These are phyloP conservation scores for Thera britannica DNA, from an alignment of 2,888 invertebrate species.

Conservation along the genomic window DNA sequence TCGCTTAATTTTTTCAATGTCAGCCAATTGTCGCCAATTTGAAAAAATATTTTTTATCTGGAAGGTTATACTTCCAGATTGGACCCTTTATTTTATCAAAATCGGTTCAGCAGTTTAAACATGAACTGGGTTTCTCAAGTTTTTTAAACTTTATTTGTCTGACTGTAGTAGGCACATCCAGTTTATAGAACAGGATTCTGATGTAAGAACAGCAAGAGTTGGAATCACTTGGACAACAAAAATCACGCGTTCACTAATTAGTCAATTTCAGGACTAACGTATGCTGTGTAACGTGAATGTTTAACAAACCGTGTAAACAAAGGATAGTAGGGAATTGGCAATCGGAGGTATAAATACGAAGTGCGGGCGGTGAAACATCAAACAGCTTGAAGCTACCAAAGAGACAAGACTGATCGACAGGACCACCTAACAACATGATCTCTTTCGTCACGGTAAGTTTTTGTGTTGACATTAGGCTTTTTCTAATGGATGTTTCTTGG, in stretches of 20 bases:
- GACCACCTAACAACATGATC: constrained; percentile 61
- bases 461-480: neutral
- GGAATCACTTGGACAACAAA: constrained; percentile 49
- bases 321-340: constrained; percentile 68
- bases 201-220: constrained; percentile 52
- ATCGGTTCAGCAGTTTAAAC: no score
- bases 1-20: no score
- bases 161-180: constrained; percentile 6
- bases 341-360: constrained; percentile 68
- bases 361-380: constrained; percentile 40
- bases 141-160: neutral
- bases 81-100: no score
- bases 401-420: constrained; percentile 29
- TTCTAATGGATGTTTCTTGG: no score
- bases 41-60: no score
- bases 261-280: constrained; percentile 65
- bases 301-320: constrained; percentile 71
- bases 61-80: no score
- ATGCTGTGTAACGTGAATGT: constrained; percentile 66
- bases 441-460: constrained; percentile 56
- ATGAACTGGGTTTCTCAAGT: neutral
- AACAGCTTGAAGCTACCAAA: constrained; percentile 35
- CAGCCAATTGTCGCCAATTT: no score
- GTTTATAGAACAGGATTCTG: constrained; percentile 54
- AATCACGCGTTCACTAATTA: constrained; percentile 55